Conservation (phyloP, 2,113 vertebrate genomes). For the Syngnathus typhle region DNA sequence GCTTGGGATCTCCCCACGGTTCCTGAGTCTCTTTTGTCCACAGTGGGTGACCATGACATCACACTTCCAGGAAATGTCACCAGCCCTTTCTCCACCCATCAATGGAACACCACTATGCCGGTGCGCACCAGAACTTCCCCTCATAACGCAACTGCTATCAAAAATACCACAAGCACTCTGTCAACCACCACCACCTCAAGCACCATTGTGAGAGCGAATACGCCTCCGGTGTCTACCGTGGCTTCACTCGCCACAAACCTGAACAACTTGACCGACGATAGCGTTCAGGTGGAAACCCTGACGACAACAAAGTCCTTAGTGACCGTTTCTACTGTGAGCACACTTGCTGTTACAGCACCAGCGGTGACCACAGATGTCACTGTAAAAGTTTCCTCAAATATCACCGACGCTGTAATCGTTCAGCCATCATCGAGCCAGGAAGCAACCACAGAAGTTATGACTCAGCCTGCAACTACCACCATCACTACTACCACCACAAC, state of each 20-base stretch:
- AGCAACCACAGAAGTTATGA: slow-evolving; percentile 25
- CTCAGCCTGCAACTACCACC: slow-evolving; percentile 35
- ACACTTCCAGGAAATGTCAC: slow-evolving; percentile 60
- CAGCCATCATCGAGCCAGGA: slow-evolving; percentile 25
- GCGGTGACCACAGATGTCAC: slow-evolving; percentile 35
- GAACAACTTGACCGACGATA: slow-evolving; percentile 50
- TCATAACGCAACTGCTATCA: slow-evolving; percentile 1
- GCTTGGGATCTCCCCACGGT: slow-evolving; percentile 70
- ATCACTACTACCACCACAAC: slow-evolving; percentile 38
- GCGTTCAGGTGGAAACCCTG: slow-evolving; percentile 56
- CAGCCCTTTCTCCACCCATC: slow-evolving; percentile 64
- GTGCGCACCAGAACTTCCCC: slow-evolving; percentile 41
- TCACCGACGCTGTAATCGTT: slow-evolving; percentile 18
- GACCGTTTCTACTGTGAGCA: slow-evolving; percentile 56
- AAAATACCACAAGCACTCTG: slow-evolving; percentile 13
- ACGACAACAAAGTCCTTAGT: slow-evolving; percentile 47
- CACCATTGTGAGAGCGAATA: slow-evolving; percentile 9
- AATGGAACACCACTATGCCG: slow-evolving; percentile 57
- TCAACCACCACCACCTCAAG: slow-evolving; percentile 16
- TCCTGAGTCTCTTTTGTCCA: slow-evolving; percentile 57
- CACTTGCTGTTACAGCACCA: slow-evolving; percentile 13
- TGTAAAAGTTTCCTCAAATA: slow-evolving; percentile 25
- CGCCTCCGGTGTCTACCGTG: neutral
- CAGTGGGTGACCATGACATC: slow-evolving; percentile 59
- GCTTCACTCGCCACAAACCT: slow-evolving; percentile 12